Conservation (phyloP, 2,888 invertebrate genomes). For the Hermaeophaga mercurialis region DNA sequence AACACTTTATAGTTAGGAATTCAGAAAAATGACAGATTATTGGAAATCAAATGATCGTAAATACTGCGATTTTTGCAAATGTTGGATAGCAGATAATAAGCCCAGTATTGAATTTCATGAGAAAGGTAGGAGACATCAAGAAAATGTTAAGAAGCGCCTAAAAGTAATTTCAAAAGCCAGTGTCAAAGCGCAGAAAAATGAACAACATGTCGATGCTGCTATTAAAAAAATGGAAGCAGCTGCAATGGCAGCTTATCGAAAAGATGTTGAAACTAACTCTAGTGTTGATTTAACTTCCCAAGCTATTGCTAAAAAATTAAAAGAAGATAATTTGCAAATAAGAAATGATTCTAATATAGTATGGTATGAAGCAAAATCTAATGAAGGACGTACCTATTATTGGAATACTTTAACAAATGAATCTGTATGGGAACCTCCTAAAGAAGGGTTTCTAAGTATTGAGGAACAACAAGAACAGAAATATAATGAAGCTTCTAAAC, state of each 20-base stretch:
- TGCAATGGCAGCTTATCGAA: conserved; percentile 85
- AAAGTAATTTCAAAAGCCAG: conserved; percentile 84
- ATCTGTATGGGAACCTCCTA: conserved; percentile 77
- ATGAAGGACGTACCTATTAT: conserved; percentile 81
- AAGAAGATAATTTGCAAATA: conserved; percentile 50
- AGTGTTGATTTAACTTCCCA: conserved; percentile 65
- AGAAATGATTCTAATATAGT: conserved; percentile 54
- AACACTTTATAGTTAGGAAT: no score
- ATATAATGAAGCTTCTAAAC: conserved; percentile 59
- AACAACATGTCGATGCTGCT: conserved; percentile 77
- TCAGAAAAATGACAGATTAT: conserved; percentile 86
- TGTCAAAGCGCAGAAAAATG: conserved; percentile 77
- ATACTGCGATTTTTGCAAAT: conserved; percentile 97
- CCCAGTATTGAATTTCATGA: conserved; percentile 95
- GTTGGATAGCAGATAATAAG: conserved; percentile 98
- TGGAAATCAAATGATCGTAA: conserved; percentile 97
- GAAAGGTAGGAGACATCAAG: conserved; percentile 89
- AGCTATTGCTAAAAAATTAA: conserved; percentile 53
- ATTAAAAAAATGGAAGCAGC: conserved; percentile 89
- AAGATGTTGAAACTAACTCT: conserved; percentile 74
- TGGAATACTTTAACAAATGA: conserved; percentile 87
- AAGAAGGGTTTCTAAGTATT: conserved; percentile 72
- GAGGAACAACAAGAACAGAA: conserved; percentile 66
- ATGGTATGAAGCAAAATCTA: conserved; percentile 82
- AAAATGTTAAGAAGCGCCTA: conserved; percentile 86